phyloP scores from a whole-genome alignment of 2,113 vertebrate species.

The Xyliphius kryptos region DNA sequence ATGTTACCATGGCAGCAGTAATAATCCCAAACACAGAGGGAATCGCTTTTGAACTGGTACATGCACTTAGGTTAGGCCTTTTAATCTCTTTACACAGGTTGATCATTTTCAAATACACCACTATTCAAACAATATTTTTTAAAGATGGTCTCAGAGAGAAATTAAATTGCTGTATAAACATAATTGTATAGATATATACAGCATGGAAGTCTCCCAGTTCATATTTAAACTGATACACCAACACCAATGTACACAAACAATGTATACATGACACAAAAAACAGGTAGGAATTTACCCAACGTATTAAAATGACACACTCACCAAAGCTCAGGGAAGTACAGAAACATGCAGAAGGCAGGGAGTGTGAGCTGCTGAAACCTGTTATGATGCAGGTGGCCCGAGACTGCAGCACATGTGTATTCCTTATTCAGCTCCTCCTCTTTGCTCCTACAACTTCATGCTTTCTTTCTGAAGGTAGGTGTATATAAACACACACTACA shows the following conservation, averaged over 20 bases:
- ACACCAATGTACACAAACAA: not conserved
- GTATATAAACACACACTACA: slow-evolving; percentile 6
- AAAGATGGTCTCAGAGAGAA: no score
- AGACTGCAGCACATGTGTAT: slow-evolving; percentile 58
- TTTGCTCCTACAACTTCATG: slow-evolving; percentile 52
- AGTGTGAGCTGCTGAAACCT: slow-evolving; percentile 23
- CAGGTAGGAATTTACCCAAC: not conserved
- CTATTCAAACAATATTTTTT: no score
- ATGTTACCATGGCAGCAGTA: slow-evolving; percentile 39
- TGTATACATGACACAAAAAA: not conserved
- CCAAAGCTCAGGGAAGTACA: slow-evolving; percentile 32
- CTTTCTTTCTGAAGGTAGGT: slow-evolving; percentile 41
- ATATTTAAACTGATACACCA: not conserved
- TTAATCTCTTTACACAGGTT: no score
- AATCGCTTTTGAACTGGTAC: no score
- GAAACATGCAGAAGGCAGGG: slow-evolving; percentile 47
- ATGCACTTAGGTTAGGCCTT: no score
- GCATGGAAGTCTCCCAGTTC: no score
- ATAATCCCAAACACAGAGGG: slow-evolving; percentile 24
- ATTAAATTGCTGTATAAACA: no score
- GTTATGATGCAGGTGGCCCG: slow-evolving; percentile 43
- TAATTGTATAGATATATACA: no score
- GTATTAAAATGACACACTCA: slow-evolving; percentile 26
- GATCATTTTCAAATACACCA: no score
- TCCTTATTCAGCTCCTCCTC: slow-evolving; percentile 7